Conservation (phyloP, 2,888 invertebrate genomes). For the Papilio elwesi region DNA sequence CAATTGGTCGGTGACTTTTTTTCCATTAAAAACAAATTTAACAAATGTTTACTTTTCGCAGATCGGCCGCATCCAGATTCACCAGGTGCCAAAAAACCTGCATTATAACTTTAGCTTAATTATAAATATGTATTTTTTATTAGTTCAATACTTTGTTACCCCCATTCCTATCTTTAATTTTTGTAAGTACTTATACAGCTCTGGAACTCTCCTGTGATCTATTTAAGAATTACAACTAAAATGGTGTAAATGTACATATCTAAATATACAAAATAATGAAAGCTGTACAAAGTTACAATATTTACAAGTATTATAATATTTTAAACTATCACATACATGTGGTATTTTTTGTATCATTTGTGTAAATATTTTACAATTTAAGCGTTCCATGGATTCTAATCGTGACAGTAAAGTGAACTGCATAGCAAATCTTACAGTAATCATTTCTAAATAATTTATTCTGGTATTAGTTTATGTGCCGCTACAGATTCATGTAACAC, state of each 20-base stretch:
- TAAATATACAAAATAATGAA: no score
- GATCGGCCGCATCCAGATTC: conserved; percentile 79
- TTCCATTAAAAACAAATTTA: not conserved
- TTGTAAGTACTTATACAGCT: conserved; percentile 59
- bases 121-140: conserved; percentile 52
- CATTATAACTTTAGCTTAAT: conserved; percentile 72
- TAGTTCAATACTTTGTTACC: conserved; percentile 74
- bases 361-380: conserved; percentile 36
- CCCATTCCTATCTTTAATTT: conserved; percentile 48
- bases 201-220: conserved; percentile 84
- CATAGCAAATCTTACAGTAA: not conserved
- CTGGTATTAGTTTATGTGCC: not conserved
- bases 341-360: conserved; percentile 43
- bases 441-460: conserved; percentile 19
- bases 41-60: conserved; percentile 60
- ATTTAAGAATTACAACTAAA: conserved; percentile 58
- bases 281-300: conserved; percentile 52
- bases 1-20: no score
- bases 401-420: not conserved
- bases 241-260: not conserved
- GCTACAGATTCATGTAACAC: not conserved
- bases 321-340: conserved; percentile 53
- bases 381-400: not conserved
- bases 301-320: conserved; percentile 42
- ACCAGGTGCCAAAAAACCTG: conserved; percentile 80